Conservation (phyloP, 92 coral and sea anemone species). For the Blastomussa wellsi region DNA sequence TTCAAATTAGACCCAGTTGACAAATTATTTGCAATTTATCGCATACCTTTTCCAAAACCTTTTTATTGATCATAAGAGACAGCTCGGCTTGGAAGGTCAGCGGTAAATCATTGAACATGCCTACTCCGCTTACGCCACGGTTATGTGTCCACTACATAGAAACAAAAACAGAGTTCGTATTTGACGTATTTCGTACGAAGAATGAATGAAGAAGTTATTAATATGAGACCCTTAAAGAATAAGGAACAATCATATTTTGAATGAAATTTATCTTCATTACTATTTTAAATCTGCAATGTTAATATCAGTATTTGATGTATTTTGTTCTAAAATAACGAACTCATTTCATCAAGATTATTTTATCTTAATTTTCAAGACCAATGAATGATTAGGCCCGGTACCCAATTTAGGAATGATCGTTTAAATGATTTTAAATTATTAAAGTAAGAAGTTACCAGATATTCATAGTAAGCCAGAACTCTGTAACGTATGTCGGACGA, state of each 20-base stretch:
- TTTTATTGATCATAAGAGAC: constrained; percentile 76
- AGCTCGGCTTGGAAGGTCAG: constrained; percentile 86
- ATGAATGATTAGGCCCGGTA: no score
- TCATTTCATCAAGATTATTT: not conserved
- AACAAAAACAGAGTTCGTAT: not conserved
- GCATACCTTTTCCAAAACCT: constrained; percentile 75
- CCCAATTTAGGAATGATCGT: no score
- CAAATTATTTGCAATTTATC: no score
- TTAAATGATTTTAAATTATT: not conserved
- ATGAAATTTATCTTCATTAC: no score
- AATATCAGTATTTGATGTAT: not conserved
- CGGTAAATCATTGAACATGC: constrained; percentile 81
- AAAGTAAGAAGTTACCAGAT: constrained; percentile 60
- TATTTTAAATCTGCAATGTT: no score
- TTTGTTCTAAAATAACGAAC: not conserved
- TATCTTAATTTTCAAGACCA: no score
- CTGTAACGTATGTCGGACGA: constrained; percentile 51
- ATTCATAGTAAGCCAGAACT: constrained; percentile 82
- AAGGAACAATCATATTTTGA: no score
- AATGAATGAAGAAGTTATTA: no score
- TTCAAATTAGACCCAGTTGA: no score
- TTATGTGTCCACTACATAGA: constrained; percentile 74
- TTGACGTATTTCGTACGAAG: no score
- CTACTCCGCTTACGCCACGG: constrained; percentile 71
- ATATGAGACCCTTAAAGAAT: no score